Conservation (phyloP, 1,140 invertebrate genomes). For the Melitaea cinxia region DNA sequence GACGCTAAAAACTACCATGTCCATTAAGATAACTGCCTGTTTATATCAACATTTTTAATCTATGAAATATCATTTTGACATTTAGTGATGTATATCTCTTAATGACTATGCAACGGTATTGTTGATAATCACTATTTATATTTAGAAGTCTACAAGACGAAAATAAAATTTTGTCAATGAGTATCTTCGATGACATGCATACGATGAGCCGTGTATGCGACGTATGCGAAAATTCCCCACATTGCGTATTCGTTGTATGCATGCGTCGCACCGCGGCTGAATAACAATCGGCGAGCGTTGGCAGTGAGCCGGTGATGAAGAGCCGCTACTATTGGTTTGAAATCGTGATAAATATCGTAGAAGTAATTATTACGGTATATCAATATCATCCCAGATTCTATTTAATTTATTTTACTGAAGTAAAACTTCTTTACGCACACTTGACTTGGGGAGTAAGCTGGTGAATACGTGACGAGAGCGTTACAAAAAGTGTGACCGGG, state of each 20-base stretch:
- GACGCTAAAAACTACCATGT: too few species aligned
- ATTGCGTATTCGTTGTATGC: conserved; percentile 71
- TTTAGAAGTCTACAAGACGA: background rate
- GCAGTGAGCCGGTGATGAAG: conserved; percentile 55
- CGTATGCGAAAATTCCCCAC: conserved; percentile 68
- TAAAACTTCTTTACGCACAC: too few species aligned
- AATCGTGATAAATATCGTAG: conserved; percentile 20
- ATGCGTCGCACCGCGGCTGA: conserved; percentile 53
- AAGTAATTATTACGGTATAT: background rate
- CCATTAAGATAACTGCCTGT: too few species aligned
- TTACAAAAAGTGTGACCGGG: too few species aligned
- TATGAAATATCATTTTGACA: too few species aligned
- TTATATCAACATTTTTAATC: too few species aligned
- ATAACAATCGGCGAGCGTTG: conserved; percentile 71
- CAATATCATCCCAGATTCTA: background rate
- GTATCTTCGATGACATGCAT: conserved; percentile 17
- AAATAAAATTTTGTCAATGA: conserved; percentile 28
- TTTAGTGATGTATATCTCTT: too few species aligned
- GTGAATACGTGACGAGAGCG: too few species aligned
- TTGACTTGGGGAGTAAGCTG: too few species aligned
- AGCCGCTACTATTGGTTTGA: conserved; percentile 36
- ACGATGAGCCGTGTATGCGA: conserved; percentile 41
- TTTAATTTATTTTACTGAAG: conserved; percentile 2
- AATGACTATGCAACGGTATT: background rate
- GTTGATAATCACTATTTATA: background rate